A percentile compares a stretch with the other conserved stretches of the same genome.
Evolutionary conservation across 1,140 invertebrate species (phyloP).

Genomic region (Chlorops oryzae): DNA sequence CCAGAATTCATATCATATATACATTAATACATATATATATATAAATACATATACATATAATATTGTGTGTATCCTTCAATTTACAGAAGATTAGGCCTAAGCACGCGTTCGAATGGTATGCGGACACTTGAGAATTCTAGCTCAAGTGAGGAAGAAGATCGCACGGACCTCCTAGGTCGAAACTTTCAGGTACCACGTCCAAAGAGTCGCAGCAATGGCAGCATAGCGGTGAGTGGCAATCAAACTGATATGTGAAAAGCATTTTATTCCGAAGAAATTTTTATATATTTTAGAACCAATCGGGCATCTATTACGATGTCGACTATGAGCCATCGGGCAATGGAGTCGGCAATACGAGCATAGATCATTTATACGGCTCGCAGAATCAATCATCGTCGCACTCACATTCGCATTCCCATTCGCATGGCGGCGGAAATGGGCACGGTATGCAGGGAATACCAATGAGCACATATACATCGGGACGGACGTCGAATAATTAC

Average conservation of each 20-base stretch:
- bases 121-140: slow-evolving; percentile 55
- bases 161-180: slow-evolving; percentile 63
- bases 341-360: slow-evolving; percentile 41
- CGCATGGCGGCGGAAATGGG: slow-evolving; percentile 37
- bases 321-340: slow-evolving; percentile 69
- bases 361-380: slow-evolving; percentile 41
- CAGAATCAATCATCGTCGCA: slow-evolving; percentile 39
- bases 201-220: slow-evolving; percentile 66
- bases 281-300: slow-evolving; percentile 62
- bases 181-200: slow-evolving; percentile 68
- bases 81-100: slow-evolving; percentile 44
- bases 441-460: slow-evolving; percentile 58
- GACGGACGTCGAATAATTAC: slow-evolving; percentile 47
- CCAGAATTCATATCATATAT: too few species aligned
- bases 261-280: too few species aligned
- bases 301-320: slow-evolving; percentile 80
- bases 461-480: slow-evolving; percentile 60
- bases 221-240: slow-evolving; percentile 56
- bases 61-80: too few species aligned
- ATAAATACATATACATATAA: too few species aligned
- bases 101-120: slow-evolving; percentile 45
- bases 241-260: too few species aligned
- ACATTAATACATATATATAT: too few species aligned
- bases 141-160: slow-evolving; percentile 63
- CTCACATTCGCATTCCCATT: slow-evolving; percentile 6